A percentile compares a stretch with the other conserved stretches of the same genome.
These are phyloP conservation scores for Machimus rusticus DNA, from an alignment of 2,888 invertebrate genomes.

Conservation along the genomic window DNA sequence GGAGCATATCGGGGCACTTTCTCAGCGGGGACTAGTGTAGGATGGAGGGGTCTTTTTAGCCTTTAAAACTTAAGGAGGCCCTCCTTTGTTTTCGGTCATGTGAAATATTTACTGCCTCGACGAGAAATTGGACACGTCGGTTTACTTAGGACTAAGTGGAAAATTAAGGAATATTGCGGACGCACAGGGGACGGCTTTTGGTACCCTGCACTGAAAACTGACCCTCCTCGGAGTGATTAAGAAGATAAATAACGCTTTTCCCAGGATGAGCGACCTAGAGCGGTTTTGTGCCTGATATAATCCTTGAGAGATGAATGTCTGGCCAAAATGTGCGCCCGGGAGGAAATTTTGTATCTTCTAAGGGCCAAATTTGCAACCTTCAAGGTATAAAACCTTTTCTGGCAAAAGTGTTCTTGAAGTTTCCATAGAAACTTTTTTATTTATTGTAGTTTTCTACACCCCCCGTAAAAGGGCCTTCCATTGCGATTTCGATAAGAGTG, in stretches of 20 bases:
- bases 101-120: conserved; percentile 21
- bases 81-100: not conserved
- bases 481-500: not conserved
- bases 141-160: conserved; percentile 32
- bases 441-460: not conserved
- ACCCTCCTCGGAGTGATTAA: conserved; percentile 11
- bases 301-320: not conserved
- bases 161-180: conserved; percentile 15
- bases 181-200: not conserved
- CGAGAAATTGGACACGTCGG: conserved; percentile 27
- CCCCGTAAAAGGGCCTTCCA: not conserved
- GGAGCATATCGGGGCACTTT: not conserved
- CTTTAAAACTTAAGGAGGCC: not conserved
- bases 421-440: not conserved
- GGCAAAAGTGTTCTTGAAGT: not conserved
- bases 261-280: not conserved
- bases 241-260: conserved; percentile 17
- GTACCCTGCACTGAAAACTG: not conserved
- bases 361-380: not conserved
- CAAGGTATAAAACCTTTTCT: not conserved
- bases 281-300: not conserved
- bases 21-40: not conserved
- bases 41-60: not conserved
- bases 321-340: not conserved
- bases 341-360: not conserved